phyloP scores from a whole-genome alignment of 2,797 vertebrate genomes.

The Argya squamiceps region DNA sequence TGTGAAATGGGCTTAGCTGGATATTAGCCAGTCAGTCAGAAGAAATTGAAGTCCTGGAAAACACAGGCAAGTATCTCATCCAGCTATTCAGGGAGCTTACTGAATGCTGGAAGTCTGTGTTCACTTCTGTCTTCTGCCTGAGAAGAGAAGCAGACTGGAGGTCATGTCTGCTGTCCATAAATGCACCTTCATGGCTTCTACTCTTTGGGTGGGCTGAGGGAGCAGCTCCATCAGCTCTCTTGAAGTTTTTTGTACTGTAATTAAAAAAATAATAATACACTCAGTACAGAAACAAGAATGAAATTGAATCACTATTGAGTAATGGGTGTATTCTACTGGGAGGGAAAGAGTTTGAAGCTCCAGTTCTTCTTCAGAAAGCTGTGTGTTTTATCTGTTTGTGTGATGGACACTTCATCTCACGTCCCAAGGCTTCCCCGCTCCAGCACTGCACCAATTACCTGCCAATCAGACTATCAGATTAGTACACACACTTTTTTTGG shows the following conservation, averaged over 20 bases:
- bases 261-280: background rate
- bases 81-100: background rate
- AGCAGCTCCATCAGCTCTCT: background rate
- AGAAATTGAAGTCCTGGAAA: background rate
- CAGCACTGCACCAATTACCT: conserved; percentile 48
- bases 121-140: background rate
- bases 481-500: conserved; percentile 56
- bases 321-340: background rate
- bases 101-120: background rate
- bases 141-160: background rate
- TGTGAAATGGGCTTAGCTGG: background rate
- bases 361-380: background rate
- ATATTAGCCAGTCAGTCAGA: background rate
- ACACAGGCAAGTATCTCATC: background rate
- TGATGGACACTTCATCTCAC: background rate
- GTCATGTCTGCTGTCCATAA: background rate
- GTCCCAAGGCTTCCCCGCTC: conserved; percentile 1
- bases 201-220: background rate
- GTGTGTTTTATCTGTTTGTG: background rate
- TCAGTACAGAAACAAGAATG: background rate
- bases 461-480: conserved; percentile 48
- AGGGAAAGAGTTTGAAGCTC: background rate
- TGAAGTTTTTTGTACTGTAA: background rate
- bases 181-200: background rate
- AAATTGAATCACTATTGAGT: background rate